Conservation (phyloP, 1,140 invertebrate genomes). For the Penaeus indicus region DNA sequence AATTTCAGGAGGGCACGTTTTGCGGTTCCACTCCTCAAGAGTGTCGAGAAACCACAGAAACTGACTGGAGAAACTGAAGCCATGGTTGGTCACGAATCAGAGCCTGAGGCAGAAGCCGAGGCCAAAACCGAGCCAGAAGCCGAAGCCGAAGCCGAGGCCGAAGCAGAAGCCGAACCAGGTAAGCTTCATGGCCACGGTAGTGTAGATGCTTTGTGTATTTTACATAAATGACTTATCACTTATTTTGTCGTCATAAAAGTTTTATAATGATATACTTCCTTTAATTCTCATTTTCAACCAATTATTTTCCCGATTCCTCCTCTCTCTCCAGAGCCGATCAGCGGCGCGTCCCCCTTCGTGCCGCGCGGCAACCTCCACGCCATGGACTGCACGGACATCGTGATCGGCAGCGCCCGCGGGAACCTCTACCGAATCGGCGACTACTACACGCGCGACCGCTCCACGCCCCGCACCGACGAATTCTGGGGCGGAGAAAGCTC, state of each 20-base stretch:
- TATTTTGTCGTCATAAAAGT: neutral
- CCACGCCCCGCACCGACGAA: conserved; percentile 86
- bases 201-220: neutral
- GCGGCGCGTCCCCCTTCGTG: conserved; percentile 47
- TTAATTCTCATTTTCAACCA: neutral
- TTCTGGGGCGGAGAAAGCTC: conserved; percentile 92
- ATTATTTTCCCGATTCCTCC: neutral
- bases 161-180: conserved; percentile 47
- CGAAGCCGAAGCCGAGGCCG: conserved; percentile 67
- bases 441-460: conserved; percentile 92
- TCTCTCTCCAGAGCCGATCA: conserved; percentile 38
- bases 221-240: neutral
- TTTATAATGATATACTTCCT: no score
- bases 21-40: conserved; percentile 49
- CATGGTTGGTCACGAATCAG: conserved; percentile 34
- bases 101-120: conserved; percentile 63
- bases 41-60: neutral
- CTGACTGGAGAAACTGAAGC: conserved; percentile 3
- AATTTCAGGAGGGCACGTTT: conserved; percentile 24
- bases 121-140: conserved; percentile 37
- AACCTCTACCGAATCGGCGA: conserved; percentile 86
- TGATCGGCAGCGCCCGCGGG: conserved; percentile 87
- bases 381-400: conserved; percentile 96
- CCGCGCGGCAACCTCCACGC: conserved; percentile 70
- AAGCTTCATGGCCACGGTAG: neutral